Percentiles rank a stretch among this genome's conserved stretches.
Evolutionary conservation across 2,888 invertebrate species (phyloP).

Genomic region (Fabriciana adippe): DNA sequence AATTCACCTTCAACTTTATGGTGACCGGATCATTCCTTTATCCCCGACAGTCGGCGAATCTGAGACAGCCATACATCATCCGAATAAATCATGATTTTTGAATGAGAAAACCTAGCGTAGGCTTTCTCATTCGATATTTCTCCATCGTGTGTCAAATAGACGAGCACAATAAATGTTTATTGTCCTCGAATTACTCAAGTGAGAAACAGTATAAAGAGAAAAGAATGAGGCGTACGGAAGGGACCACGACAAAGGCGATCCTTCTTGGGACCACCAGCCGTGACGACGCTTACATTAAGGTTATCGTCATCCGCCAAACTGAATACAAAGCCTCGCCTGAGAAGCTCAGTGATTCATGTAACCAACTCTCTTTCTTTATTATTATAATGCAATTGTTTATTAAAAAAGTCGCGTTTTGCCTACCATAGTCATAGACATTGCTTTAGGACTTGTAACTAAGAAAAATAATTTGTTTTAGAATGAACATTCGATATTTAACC

Average conservation of each 20-base stretch:
- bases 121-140: constrained; percentile 64
- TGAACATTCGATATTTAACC: too few relatives aligned
- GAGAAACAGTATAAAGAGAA: constrained; percentile 79
- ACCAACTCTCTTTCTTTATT: constrained; percentile 59
- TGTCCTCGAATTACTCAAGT: constrained; percentile 81
- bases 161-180: constrained; percentile 80
- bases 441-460: too few relatives aligned
- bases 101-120: constrained; percentile 18
- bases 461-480: too few relatives aligned
- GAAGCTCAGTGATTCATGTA: constrained; percentile 74
- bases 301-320: constrained; percentile 80
- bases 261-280: constrained; percentile 79
- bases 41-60: background rate
- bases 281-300: constrained; percentile 81
- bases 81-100: constrained; percentile 40
- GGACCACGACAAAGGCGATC: constrained; percentile 79
- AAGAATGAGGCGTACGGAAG: constrained; percentile 76
- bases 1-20: constrained; percentile 59
- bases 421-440: background rate
- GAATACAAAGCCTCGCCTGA: constrained; percentile 73
- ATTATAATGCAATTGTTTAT: constrained; percentile 65
- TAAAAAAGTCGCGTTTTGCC: constrained; percentile 43
- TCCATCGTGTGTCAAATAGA: constrained; percentile 79
- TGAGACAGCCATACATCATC: background rate
- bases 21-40: constrained; percentile 54